These are phyloP conservation scores for Coecobrya sp. DNA, from an alignment of 2,888 invertebrate genomes.

Conservation along the genomic window DNA sequence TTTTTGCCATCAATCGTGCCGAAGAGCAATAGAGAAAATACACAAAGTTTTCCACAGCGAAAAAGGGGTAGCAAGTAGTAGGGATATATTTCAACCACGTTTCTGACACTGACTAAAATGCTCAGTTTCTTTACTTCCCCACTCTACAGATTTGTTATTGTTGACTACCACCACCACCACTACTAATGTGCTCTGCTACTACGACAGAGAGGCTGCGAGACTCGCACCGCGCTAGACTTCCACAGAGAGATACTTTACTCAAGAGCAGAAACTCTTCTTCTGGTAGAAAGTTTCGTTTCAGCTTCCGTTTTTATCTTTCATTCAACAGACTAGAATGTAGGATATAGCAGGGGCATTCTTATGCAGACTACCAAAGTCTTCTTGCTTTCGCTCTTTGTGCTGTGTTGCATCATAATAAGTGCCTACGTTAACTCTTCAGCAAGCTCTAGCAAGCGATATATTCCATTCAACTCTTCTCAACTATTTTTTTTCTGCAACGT, in stretches of 20 bases:
- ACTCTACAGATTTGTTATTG: constrained; percentile 23
- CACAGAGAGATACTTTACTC: constrained; percentile 62
- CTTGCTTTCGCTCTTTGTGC: constrained; percentile 28
- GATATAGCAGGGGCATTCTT: constrained; percentile 12
- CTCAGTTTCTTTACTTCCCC: constrained; percentile 34
- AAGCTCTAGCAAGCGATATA: not conserved
- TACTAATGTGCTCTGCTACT: not conserved
- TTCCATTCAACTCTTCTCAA: not conserved
- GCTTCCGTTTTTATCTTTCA: constrained; percentile 74
- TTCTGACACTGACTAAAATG: constrained; percentile 57
- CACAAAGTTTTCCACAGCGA: not conserved
- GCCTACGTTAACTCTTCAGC: not conserved
- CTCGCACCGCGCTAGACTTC: constrained; percentile 5
- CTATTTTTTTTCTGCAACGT: constrained; percentile 36
- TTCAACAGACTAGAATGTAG: constrained; percentile 19
- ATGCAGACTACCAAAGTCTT: not conserved
- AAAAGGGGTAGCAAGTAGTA: not conserved
- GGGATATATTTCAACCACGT: constrained; percentile 45
- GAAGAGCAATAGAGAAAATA: not conserved
- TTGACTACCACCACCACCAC: not conserved
- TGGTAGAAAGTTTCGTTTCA: constrained; percentile 58
- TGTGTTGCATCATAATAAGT: not conserved
- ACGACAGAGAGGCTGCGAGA: not conserved
- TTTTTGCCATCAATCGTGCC: constrained; percentile 56
- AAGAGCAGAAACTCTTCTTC: constrained; percentile 73